Evolutionary conservation across 53 echinoderm and acorn worm genomes (phyloP), one percentile per base, ranked within the genome.

Genomic region (Apostichopus leukothele): DNA sequence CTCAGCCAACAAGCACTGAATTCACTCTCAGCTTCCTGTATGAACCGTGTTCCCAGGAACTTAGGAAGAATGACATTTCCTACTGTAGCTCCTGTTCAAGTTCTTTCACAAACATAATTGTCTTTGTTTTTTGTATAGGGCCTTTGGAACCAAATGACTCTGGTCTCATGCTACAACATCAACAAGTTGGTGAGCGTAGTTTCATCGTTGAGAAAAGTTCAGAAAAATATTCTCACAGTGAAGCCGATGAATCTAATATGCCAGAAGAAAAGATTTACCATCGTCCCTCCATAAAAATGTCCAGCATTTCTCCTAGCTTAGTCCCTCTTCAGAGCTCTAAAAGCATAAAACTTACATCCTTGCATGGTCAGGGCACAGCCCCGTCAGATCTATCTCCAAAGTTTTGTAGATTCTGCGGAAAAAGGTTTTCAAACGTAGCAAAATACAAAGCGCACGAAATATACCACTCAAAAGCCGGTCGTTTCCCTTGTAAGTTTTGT

Each of bases 71-170:
- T 39, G 39, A 39, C 39, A 39, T 39, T 39, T 39, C 39, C 39
- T 39, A 39, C 39, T 39, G 39, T 39, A 39, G 57, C 57, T 57
- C 57, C 57, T 57, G 57, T 10, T 8, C 10, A 57, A 57, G 57
- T 57, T 10, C 57, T 71, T 71, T 71, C 18, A 71, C 71, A 71
- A 71, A 71, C 77, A 39, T 39, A 39, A 27, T 51, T 52, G 14
- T 74, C 77, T 76, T 50, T 76, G 77, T 76, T 76, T 52, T 76
- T 76, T 76, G 77, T 27, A 16, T 76, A 76, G 77, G 77, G 39
- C 50, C 77, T 11, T 51, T 52, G 77, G 52, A 39, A 39, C 77
- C 5, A 76, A 39, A 76, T 71, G 71, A 14, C 71, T n/a, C 71
- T 6, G 71, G 71, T 71, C 71, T 16, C 20, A 6, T 71, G 14